Conservation (phyloP, 2,113 vertebrate genomes). For the Opisthocomus hoazin region DNA sequence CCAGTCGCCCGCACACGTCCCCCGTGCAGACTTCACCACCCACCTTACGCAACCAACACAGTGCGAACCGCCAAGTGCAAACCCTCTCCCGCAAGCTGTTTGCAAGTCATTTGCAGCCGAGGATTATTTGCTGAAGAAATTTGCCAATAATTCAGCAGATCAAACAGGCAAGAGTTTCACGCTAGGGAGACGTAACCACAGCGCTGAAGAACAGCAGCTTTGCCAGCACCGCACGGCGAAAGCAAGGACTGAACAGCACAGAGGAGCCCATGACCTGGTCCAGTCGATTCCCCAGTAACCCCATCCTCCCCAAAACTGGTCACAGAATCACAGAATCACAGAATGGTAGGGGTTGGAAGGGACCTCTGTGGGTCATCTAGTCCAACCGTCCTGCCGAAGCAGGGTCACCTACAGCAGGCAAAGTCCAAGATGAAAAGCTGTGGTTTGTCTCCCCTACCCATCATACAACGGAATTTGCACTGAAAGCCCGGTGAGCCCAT, state of each 20-base stretch:
- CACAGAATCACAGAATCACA: no score
- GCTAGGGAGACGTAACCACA: rapidly evolving
- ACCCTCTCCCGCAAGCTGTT: conserved; percentile 31
- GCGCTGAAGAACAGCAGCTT: background rate
- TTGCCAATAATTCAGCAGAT: conserved; percentile 11
- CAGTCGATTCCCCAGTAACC: background rate
- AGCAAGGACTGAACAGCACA: background rate
- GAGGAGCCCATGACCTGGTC: background rate
- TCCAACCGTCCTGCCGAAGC: no score
- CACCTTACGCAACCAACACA: background rate
- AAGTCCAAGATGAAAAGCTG: background rate
- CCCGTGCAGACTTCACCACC: background rate
- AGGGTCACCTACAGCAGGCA: no score
- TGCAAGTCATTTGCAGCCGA: conserved; percentile 31
- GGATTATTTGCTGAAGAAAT: conserved; percentile 27
- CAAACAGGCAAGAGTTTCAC: background rate
- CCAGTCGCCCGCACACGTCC: rapidly evolving
- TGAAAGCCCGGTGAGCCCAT: background rate
- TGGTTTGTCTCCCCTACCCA: background rate
- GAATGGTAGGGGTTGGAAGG: no score
- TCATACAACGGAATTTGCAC: background rate
- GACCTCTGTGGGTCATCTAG: no score
- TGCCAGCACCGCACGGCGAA: rapidly evolving
- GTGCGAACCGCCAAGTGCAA: background rate
- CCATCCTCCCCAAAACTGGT: background rate